Base-by-base conservation (phyloP, 2,888 invertebrate species). In the Microchrysa polita region DNA sequence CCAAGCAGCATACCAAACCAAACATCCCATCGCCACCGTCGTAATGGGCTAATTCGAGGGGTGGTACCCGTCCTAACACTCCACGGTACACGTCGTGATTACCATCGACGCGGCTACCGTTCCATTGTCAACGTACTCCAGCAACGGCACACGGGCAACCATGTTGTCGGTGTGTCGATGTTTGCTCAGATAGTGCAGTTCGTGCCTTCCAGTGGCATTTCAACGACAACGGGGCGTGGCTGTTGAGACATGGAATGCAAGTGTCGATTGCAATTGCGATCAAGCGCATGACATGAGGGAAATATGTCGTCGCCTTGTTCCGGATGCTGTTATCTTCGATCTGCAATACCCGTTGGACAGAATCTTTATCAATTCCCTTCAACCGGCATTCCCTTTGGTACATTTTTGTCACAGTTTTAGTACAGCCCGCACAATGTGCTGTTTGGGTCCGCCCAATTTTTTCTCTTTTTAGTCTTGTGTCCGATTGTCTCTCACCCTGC, bases 61-160 rank as follows among this genome's bases (percentile, higher is more conserved):
- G 69, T 69, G 69, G 69, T 69, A 12, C 69, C 69, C 57, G 55
- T 65, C 65, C 65, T 67, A 57, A 69, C 69, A 69, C 69, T 12
- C 57, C 53, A 12, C 42, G 14, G 27, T 18, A 44, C 34, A 14
- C 67, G 44, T 67, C 52, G 12, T 59, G 69, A 69, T 72, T 72
- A 72, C 1, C 60, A 72, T 72, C 72, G 34, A 60, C 40, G 20
- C 5, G 27, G 60, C 72, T 72, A 72, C 72, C 48, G 72, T 72
- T 71, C 34, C 55, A 52, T 55, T 52, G 67, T 67, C 18, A 27
- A n/a, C 14, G 65, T 14, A 34, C 23, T 20, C 65, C 65, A 34
- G 27, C 27, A 2, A 44, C 48, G 42, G 12, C 1, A 1, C 20
- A 10, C 5, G 10, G 12, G 34, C 65, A 14, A 65, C 65, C 65